These are phyloP conservation scores for Lasiurus borealis DNA, from an alignment of 2,113 vertebrate genomes.

Conservation along the genomic window DNA sequence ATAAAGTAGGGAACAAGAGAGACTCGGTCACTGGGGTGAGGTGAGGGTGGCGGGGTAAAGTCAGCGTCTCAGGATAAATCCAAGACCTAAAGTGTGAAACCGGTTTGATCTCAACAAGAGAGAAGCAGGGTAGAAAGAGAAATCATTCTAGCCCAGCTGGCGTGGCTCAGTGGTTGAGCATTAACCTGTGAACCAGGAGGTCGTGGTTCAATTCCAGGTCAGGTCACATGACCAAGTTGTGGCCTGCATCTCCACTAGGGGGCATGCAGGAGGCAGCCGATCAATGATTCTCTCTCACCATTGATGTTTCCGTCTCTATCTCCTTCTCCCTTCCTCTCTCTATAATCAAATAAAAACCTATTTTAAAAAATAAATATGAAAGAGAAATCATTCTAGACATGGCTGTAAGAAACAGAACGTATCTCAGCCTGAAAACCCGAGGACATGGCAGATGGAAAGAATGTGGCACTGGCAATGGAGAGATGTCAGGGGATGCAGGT, in stretches of 20 bases:
- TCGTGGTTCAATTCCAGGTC: too few species aligned
- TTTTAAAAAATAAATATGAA: background rate
- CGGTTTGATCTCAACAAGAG: background rate
- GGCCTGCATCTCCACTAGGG: too few species aligned
- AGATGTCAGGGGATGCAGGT: background rate
- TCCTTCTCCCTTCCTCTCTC: too few species aligned
- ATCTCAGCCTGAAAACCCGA: background rate
- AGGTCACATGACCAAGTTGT: too few species aligned
- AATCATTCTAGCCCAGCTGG: background rate
- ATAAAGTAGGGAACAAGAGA: background rate
- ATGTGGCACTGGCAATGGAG: accelerated
- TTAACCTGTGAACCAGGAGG: too few species aligned
- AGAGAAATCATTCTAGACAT: background rate
- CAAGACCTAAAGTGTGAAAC: background rate
- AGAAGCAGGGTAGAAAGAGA: background rate
- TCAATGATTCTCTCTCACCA: too few species aligned
- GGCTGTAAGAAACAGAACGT: background rate
- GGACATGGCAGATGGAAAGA: background rate
- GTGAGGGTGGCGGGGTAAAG: background rate
- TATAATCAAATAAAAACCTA: too few species aligned
- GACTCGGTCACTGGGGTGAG: background rate
- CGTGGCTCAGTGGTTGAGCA: too few species aligned
- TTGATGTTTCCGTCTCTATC: too few species aligned
- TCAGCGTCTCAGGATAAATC: background rate
- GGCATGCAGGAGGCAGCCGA: too few species aligned